Percentiles rank a stretch among this genome's conserved stretches.
Conservation (phyloP, 2,797 vertebrate species). For the Catostomus latipinnis region DNA sequence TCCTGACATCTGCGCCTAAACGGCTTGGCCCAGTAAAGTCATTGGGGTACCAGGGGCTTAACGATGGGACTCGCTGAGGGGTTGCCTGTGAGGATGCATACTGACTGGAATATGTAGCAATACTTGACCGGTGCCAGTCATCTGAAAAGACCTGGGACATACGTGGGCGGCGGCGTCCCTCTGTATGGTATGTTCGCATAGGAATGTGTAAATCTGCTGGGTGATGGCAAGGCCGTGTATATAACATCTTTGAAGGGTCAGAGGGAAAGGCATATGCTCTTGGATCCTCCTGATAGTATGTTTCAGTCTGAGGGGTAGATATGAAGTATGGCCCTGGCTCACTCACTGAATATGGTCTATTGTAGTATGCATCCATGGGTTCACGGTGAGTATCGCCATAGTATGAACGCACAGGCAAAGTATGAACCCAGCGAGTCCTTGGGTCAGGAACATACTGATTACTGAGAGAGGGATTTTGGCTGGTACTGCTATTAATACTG, state of each 20-base stretch:
- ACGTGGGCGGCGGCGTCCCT: slow-evolving; percentile 82
- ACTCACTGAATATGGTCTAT: slow-evolving; percentile 81
- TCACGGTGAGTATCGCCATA: slow-evolving; percentile 76
- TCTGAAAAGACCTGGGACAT: slow-evolving; percentile 82
- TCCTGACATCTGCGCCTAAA: slow-evolving; percentile 85
- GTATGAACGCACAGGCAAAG: slow-evolving; percentile 78
- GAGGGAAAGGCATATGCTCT: slow-evolving; percentile 76
- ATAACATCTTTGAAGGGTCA: slow-evolving; percentile 77
- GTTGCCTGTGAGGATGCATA: slow-evolving; percentile 76
- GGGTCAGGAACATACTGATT: slow-evolving; percentile 75
- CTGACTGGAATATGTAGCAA: slow-evolving; percentile 80
- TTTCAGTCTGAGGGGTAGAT: slow-evolving; percentile 81
- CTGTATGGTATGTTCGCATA: slow-evolving; percentile 80
- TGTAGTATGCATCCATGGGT: slow-evolving; percentile 70
- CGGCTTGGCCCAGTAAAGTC: slow-evolving; percentile 80
- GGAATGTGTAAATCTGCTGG: slow-evolving; percentile 77
- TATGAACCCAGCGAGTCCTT: slow-evolving; percentile 81
- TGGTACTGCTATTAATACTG: slow-evolving; percentile 79
- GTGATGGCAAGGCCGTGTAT: slow-evolving; percentile 74
- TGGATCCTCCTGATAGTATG: slow-evolving; percentile 83
- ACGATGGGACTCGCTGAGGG: slow-evolving; percentile 75
- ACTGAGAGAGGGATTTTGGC: slow-evolving; percentile 76
- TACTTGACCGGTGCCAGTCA: slow-evolving; percentile 87
- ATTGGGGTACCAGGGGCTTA: slow-evolving; percentile 86
- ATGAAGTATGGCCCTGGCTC: slow-evolving; percentile 84